Evolutionary conservation across 1,140 invertebrate species (phyloP).

Genomic region (Laupala kohalensis): DNA sequence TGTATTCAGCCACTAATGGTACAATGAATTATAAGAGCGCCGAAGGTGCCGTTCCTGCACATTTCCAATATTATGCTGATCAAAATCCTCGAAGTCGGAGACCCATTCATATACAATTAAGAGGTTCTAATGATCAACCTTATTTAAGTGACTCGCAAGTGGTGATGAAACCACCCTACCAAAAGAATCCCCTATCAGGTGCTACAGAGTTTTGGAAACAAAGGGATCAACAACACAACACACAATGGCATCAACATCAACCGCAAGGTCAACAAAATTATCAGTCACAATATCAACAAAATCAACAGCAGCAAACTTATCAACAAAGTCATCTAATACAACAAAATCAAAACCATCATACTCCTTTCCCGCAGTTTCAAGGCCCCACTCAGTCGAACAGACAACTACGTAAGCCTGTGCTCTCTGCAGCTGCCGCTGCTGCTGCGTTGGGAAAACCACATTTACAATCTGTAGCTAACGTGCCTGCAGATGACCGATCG

Average conservation of each 20-base stretch:
- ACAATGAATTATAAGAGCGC: neutral
- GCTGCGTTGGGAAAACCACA: neutral
- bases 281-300: no score
- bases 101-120: constrained; percentile 41
- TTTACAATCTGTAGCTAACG: neutral
- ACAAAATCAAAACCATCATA: no score
- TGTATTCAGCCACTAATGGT: neutral
- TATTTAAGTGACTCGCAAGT: constrained; percentile 36
- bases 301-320: no score
- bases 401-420: neutral
- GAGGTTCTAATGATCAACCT: constrained; percentile 28
- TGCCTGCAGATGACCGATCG: constrained; percentile 15
- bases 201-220: constrained; percentile 42
- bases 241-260: neutral
- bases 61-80: constrained; percentile 50
- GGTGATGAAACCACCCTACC: constrained; percentile 20
- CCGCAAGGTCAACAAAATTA: neutral
- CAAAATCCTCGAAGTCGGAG: constrained; percentile 47
- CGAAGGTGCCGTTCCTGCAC: constrained; percentile 2
- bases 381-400: neutral
- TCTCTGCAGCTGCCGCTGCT: neutral
- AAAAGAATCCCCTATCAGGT: neutral
- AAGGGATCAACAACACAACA: constrained; percentile 32
- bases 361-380: neutral
- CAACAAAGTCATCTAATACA: no score